These are phyloP conservation scores for Tetheella fluctuosa DNA, from an alignment of 2,888 invertebrate species.

Conservation along the genomic window DNA sequence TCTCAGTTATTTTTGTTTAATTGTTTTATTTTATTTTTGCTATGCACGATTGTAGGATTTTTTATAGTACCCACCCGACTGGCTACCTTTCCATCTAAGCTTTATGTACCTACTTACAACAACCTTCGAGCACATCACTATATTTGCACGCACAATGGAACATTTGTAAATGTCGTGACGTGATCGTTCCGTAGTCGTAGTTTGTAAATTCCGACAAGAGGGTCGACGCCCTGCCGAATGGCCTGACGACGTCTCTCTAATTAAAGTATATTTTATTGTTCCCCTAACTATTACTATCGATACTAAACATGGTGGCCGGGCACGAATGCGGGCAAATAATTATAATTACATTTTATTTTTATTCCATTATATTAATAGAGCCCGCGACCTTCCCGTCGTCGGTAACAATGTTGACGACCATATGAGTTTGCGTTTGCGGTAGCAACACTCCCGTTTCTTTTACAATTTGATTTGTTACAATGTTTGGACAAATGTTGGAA, in stretches of 20 bases:
- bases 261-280: constrained; percentile 83
- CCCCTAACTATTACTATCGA: constrained; percentile 73
- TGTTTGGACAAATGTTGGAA: constrained; percentile 14
- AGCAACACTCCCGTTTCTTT: constrained; percentile 21
- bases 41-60: too few relatives aligned
- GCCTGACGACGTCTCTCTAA: constrained; percentile 55
- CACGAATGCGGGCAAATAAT: constrained; percentile 82
- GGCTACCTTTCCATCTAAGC: too few relatives aligned
- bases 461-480: constrained; percentile 10
- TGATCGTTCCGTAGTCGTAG: constrained; percentile 31
- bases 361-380: constrained; percentile 66
- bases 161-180: constrained; percentile 33
- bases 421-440: constrained; percentile 27
- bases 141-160: constrained; percentile 9
- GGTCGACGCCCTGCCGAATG: constrained; percentile 51
- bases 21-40: too few relatives aligned
- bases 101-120: too few relatives aligned
- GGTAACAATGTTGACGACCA: constrained; percentile 46
- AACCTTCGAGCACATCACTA: too few relatives aligned
- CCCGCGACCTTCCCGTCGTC: constrained; percentile 51
- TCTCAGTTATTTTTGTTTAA: too few relatives aligned
- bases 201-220: constrained; percentile 35
- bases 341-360: constrained; percentile 80
- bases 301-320: constrained; percentile 62
- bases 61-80: too few relatives aligned